These are phyloP conservation scores for Drosophila suzukii DNA, from an alignment of 1,140 invertebrate species.

Conservation along the genomic window DNA sequence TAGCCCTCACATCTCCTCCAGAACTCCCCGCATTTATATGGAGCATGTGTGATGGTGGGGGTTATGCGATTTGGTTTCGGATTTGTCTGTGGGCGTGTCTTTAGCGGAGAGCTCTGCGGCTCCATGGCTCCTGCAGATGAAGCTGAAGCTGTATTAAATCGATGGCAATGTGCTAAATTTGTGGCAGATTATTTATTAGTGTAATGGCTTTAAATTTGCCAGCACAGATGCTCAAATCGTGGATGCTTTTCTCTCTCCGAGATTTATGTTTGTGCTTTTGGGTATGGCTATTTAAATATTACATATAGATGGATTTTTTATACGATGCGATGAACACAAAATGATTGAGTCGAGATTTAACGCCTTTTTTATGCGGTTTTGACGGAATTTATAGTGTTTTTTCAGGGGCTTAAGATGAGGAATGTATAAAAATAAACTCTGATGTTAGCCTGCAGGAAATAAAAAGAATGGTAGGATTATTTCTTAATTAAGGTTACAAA, in stretches of 20 bases:
- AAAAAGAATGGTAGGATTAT: too few species aligned
- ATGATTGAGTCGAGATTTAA: conserved; percentile 22
- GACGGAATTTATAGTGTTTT: not conserved
- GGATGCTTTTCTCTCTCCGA: conserved; percentile 20
- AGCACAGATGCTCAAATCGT: conserved; percentile 31
- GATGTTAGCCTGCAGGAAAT: not conserved
- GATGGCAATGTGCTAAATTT: conserved; percentile 73
- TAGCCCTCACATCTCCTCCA: conserved; percentile 17
- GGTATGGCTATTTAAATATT: conserved; percentile 36
- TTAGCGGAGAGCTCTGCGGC: conserved; percentile 36
- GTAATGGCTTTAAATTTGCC: conserved; percentile 74
- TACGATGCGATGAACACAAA: conserved; percentile 19
- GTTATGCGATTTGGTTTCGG: conserved; percentile 39
- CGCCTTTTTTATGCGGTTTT: not conserved
- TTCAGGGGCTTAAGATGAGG: not conserved
- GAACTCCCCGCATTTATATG: conserved; percentile 30
- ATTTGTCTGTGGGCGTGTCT: conserved; percentile 61
- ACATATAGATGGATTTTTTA: conserved; percentile 12
- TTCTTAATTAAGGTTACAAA: too few species aligned
- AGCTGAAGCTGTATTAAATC: conserved; percentile 63
- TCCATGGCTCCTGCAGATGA: conserved; percentile 23
- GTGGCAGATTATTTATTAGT: conserved; percentile 78
- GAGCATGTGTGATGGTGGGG: conserved; percentile 21
- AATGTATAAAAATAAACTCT: too few species aligned
- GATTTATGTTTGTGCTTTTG: conserved; percentile 35